Percentiles rank a stretch among this genome's conserved stretches.
Evolutionary conservation across 2,888 invertebrate genomes (phyloP).

Genomic region (Drosophila hamatofila): DNA sequence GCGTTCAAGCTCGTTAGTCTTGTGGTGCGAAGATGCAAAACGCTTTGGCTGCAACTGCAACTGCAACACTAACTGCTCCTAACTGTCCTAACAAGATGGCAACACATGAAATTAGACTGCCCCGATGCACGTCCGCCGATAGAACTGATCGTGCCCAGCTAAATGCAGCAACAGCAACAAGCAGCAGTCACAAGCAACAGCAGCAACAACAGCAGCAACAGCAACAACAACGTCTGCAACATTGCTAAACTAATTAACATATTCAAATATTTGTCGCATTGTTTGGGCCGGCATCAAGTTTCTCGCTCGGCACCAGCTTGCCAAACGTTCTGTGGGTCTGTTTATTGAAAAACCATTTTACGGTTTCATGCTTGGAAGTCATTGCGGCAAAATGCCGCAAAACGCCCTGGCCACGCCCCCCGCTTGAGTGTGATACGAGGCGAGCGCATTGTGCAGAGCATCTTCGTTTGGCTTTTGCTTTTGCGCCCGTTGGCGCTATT

Average conservation of each 20-base stretch:
- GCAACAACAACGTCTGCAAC: constrained; percentile 29
- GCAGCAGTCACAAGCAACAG: constrained; percentile 8
- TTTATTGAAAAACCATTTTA: constrained; percentile 79
- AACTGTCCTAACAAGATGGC: constrained; percentile 73
- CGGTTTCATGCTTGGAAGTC: constrained; percentile 79
- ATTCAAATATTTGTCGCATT: constrained; percentile 81
- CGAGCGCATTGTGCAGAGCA: constrained; percentile 51
- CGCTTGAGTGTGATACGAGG: constrained; percentile 26
- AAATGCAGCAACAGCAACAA: constrained; percentile 22
- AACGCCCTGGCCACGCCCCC: constrained; percentile 54
- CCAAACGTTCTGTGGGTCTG: constrained; percentile 34
- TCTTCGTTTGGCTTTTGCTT: constrained; percentile 49
- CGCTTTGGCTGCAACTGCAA: constrained; percentile 41
- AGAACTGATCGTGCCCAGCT: constrained; percentile 76
- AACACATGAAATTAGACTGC: constrained; percentile 82
- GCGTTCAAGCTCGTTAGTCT: constrained; percentile 61
- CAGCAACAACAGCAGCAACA: constrained; percentile 12
- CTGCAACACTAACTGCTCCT: constrained; percentile 45
- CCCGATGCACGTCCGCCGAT: constrained; percentile 76
- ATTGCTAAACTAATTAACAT: constrained; percentile 74
- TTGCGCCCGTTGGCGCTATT: constrained; percentile 76
- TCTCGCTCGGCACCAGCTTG: constrained; percentile 15
- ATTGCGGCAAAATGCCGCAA: constrained; percentile 55
- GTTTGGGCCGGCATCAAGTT: constrained; percentile 53
- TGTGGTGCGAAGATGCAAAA: constrained; percentile 74